phyloP scores from a whole-genome alignment of 2,888 invertebrate species.

The Orthonevra nobilis region DNA sequence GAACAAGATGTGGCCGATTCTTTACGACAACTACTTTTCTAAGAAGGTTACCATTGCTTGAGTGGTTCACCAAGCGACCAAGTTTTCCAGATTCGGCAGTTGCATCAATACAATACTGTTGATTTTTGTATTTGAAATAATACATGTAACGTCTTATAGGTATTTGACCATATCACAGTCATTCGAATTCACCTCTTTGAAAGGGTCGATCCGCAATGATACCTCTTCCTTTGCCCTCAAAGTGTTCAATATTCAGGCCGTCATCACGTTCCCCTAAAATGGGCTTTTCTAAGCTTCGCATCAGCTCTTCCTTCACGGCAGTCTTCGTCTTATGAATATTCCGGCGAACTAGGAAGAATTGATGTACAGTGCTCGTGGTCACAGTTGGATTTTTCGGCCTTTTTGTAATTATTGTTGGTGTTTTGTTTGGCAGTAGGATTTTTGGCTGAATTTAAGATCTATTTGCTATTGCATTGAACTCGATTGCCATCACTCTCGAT shows the following conservation, averaged over 20 bases:
- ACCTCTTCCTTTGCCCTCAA: constrained; percentile 95
- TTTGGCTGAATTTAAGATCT: constrained; percentile 73
- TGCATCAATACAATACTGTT: constrained; percentile 98
- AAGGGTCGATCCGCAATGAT: constrained; percentile 91
- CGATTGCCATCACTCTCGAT: constrained; percentile 29
- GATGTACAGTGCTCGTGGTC: constrained; percentile 78
- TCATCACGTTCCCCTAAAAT: constrained; percentile 89
- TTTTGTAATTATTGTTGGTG: constrained; percentile 73
- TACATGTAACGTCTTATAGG: constrained; percentile 97
- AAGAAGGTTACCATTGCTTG: constrained; percentile 92
- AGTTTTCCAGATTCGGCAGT: constrained; percentile 94
- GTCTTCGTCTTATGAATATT: constrained; percentile 92
- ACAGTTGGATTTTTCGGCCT: constrained; percentile 52
- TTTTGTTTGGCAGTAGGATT: constrained; percentile 75
- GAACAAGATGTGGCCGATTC: constrained; percentile 90
- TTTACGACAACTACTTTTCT: constrained; percentile 92
- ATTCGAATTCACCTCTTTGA: constrained; percentile 95
- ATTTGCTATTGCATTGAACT: constrained; percentile 59
- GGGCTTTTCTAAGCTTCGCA: constrained; percentile 88
- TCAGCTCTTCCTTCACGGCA: constrained; percentile 91
- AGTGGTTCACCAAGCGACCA: constrained; percentile 97
- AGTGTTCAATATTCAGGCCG: constrained; percentile 83
- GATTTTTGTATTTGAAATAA: constrained; percentile 95
- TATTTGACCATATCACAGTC: constrained; percentile 95
- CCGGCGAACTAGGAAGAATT: constrained; percentile 93